phyloP scores from a whole-genome alignment of 2,888 invertebrate genomes.

The Chloroclysta siterata region DNA sequence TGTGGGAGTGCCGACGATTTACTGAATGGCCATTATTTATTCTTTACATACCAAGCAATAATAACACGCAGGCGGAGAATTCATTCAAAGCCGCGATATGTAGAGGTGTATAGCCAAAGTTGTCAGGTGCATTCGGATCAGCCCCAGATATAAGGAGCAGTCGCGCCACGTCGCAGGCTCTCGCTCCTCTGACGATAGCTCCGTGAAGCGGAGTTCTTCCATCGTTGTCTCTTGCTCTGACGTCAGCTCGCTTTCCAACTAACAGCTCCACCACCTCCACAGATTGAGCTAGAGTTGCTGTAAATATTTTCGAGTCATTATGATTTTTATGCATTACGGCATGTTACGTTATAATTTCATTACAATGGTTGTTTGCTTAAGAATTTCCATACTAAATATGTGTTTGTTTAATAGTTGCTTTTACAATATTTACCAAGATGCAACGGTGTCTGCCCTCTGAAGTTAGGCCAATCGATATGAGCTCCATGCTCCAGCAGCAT shows the following conservation, averaged over 20 bases:
- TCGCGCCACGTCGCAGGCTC: constrained; percentile 89
- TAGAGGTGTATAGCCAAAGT: constrained; percentile 93
- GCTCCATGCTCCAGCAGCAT: constrained; percentile 91
- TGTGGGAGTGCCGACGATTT: constrained; percentile 10
- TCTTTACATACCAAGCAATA: constrained; percentile 84
- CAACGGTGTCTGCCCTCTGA: constrained; percentile 91
- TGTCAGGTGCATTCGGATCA: constrained; percentile 90
- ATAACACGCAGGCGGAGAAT: constrained; percentile 89
- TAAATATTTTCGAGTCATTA: constrained; percentile 12
- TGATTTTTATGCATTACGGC: neutral
- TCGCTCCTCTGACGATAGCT: constrained; percentile 91
- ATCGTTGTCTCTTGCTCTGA: constrained; percentile 88
- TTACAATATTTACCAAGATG: constrained; percentile 85
- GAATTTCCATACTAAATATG: neutral
- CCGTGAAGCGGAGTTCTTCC: constrained; percentile 92
- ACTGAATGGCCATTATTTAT: neutral
- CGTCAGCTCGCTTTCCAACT: constrained; percentile 87
- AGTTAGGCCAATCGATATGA: constrained; percentile 89
- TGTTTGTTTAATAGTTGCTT: neutral
- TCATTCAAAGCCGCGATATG: constrained; percentile 94
- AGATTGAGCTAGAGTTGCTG: constrained; percentile 92
- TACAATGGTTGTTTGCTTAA: neutral
- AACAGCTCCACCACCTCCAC: constrained; percentile 90
- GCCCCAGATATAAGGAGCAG: constrained; percentile 87
- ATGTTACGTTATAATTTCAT: neutral